A percentile compares a stretch with the other conserved stretches of the same genome.
These are phyloP conservation scores for Clarias laeviceps DNA, from an alignment of 2,797 vertebrate species.

Conservation along the genomic window DNA sequence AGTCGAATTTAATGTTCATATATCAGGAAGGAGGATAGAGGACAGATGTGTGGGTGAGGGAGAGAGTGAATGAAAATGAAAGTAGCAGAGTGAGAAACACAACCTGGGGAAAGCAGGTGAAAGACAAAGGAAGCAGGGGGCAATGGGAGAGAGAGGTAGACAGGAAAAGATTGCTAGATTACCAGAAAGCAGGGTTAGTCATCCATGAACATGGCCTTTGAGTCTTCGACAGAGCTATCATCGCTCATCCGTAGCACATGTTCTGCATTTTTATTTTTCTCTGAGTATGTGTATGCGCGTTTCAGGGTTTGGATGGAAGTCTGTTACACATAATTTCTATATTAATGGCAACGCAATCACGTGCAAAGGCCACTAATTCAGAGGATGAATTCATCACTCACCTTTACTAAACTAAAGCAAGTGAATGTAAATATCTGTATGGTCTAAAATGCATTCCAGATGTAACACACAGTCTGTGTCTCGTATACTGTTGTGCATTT, in stretches of 20 bases:
- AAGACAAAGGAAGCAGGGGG: slow-evolving; percentile 19
- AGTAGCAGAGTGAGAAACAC: slow-evolving; percentile 12
- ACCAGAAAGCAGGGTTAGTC: slow-evolving; percentile 30
- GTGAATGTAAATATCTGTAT: neutral
- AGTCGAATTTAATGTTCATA: neutral
- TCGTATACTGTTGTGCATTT: neutral
- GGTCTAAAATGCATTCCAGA: no score
- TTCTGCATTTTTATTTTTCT: slow-evolving; percentile 5
- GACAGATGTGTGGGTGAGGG: neutral
- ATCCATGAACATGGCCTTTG: slow-evolving; percentile 41
- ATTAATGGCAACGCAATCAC: neutral
- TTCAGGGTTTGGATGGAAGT: neutral
- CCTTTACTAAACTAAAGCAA: neutral
- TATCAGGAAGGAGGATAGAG: neutral
- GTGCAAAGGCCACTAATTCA: neutral
- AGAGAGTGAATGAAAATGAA: slow-evolving; percentile 1
- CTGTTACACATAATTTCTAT: neutral
- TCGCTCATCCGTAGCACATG: neutral
- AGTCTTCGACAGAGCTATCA: slow-evolving; percentile 40
- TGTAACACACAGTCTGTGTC: neutral
- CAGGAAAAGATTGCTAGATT: slow-evolving; percentile 21
- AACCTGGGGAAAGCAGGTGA: slow-evolving; percentile 19
- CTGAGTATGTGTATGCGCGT: neutral
- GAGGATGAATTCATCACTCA: neutral
- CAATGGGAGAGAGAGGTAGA: neutral